phyloP scores from a whole-genome alignment of 2,113 vertebrate species.

The Lophotis ruficrista region DNA sequence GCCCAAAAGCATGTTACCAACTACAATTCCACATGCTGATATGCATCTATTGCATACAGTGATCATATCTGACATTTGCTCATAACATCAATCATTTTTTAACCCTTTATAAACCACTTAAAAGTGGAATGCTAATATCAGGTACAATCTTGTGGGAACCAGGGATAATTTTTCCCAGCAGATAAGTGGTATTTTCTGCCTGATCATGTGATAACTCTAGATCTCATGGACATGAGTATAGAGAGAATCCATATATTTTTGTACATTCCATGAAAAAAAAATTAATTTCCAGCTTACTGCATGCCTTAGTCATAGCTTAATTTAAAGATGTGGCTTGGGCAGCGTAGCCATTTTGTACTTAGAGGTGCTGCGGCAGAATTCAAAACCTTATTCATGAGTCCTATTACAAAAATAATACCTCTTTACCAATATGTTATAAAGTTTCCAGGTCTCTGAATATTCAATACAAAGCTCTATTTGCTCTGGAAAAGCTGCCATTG shows the following conservation, averaged over 20 bases:
- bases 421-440: background rate
- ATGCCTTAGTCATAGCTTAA: background rate
- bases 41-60: background rate
- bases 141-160: background rate
- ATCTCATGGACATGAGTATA: background rate
- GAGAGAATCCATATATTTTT: background rate
- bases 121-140: background rate
- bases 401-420: background rate
- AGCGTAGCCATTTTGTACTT: background rate
- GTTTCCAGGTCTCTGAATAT: background rate
- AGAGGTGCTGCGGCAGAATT: background rate
- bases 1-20: background rate
- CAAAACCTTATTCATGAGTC: background rate
- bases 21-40: background rate
- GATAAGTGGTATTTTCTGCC: background rate
- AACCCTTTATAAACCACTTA: background rate
- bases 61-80: conserved; percentile 27
- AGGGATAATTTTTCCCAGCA: background rate
- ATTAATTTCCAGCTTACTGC: background rate
- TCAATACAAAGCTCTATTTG: background rate
- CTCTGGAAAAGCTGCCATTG: background rate
- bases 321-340: background rate
- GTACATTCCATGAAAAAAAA: background rate
- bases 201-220: background rate
- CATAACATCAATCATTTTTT: conserved; percentile 40